Percentiles rank a stretch among this genome's conserved stretches.
These are phyloP conservation scores for Eilema sororculum DNA, from an alignment of 2,888 invertebrate species.

Conservation along the genomic window DNA sequence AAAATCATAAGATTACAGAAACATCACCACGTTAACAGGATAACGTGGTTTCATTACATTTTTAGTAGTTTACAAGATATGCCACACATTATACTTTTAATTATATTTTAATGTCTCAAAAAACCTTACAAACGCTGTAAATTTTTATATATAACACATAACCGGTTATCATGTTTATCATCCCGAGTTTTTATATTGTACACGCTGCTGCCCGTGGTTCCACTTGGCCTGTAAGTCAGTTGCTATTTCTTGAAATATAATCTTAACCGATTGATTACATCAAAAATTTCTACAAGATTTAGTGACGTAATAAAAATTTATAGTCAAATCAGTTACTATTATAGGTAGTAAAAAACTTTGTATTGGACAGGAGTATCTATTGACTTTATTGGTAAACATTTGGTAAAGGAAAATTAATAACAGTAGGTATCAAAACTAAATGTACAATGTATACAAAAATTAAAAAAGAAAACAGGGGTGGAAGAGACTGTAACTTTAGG, in stretches of 20 bases:
- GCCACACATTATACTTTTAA: slow-evolving; percentile 10
- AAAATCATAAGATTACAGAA: slow-evolving; percentile 1
- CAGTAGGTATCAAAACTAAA: no score
- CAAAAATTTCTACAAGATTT: no score
- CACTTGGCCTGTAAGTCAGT: not conserved
- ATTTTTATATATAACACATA: not conserved
- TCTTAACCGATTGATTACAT: not conserved
- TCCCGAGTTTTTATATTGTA: not conserved
- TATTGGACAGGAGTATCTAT: no score
- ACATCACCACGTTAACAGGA: slow-evolving; percentile 7
- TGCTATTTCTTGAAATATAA: not conserved
- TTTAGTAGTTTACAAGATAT: slow-evolving; percentile 5
- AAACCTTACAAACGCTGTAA: slow-evolving; percentile 7
- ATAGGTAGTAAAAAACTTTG: no score
- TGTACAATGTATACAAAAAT: no score
- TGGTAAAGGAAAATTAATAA: no score
- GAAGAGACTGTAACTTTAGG: no score
- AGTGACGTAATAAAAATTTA: no score
- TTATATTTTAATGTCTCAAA: slow-evolving; percentile 15
- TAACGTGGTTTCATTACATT: slow-evolving; percentile 1
- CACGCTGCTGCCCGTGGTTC: not conserved
- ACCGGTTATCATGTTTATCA: not conserved
- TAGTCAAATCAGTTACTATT: no score
- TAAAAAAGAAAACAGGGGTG: no score
- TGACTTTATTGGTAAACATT: no score